Conservation (phyloP, 1,140 invertebrate genomes). For the Heliothis virescens region DNA sequence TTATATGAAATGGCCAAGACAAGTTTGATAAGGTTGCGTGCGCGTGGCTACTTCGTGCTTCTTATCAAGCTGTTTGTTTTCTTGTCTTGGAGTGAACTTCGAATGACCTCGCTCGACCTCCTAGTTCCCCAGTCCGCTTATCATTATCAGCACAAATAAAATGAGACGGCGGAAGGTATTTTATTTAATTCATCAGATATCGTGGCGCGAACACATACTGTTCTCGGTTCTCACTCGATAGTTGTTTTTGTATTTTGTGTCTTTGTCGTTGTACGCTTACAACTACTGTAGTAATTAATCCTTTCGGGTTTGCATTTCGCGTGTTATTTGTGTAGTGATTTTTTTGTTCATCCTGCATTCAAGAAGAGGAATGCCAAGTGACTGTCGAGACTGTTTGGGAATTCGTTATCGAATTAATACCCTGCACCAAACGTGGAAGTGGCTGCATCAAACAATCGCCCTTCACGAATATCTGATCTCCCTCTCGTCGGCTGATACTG, state of each 20-base stretch:
- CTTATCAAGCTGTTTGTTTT: slow-evolving; percentile 82
- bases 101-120: slow-evolving; percentile 82
- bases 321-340: slow-evolving; percentile 75
- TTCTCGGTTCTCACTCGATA: slow-evolving; percentile 38
- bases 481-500: slow-evolving; percentile 91
- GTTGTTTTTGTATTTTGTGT: slow-evolving; percentile 10
- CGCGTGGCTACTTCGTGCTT: slow-evolving; percentile 79
- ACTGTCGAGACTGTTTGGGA: slow-evolving; percentile 93
- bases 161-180: slow-evolving; percentile 80
- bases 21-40: slow-evolving; percentile 55
- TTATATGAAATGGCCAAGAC: slow-evolving; percentile 39
- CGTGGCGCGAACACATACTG: slow-evolving; percentile 65
- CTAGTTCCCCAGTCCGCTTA: slow-evolving; percentile 80
- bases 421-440: slow-evolving; percentile 96
- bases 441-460: slow-evolving; percentile 95
- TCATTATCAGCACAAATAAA: slow-evolving; percentile 83
- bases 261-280: slow-evolving; percentile 16
- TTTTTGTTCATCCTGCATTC: slow-evolving; percentile 87
- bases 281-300: slow-evolving; percentile 13
- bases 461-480: slow-evolving; percentile 94
- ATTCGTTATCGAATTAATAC: slow-evolving; percentile 93
- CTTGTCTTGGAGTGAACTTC: slow-evolving; percentile 77
- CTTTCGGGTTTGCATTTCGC: slow-evolving; percentile 53
- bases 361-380: slow-evolving; percentile 93
- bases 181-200: slow-evolving; percentile 71